These are phyloP conservation scores for Zoanthus solanderi DNA, from an alignment of 92 coral and sea anemone genomes.

Conservation along the genomic window DNA sequence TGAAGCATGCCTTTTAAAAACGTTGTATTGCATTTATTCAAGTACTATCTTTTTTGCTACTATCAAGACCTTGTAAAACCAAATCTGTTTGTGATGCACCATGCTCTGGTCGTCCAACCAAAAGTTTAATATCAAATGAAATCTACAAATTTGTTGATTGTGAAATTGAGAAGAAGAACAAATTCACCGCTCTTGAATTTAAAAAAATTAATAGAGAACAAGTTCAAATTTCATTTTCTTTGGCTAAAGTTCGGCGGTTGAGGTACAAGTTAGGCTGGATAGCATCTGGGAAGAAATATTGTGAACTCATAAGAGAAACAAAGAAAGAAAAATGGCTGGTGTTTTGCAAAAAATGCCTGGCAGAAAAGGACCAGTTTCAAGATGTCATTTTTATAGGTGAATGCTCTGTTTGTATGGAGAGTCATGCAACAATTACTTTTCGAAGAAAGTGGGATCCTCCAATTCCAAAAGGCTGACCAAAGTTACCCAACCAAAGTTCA, in stretches of 20 bases:
- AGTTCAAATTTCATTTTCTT: conserved; percentile 27
- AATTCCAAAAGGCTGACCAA: conserved; percentile 2
- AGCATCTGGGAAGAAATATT: conserved; percentile 54
- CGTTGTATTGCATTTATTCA: too few relatives aligned
- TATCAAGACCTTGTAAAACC: not conserved
- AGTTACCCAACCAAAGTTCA: too few relatives aligned
- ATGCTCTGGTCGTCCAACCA: conserved; percentile 27
- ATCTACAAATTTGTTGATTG: conserved; percentile 32
- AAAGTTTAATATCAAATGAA: not conserved
- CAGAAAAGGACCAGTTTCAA: not conserved
- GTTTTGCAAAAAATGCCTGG: conserved; percentile 26
- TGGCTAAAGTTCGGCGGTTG: conserved; percentile 22
- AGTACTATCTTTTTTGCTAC: too few relatives aligned
- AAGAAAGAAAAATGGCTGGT: conserved; percentile 34
- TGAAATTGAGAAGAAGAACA: conserved; percentile 47
- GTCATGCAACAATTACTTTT: conserved; percentile 33
- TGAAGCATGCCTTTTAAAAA: too few relatives aligned
- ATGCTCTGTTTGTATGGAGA: conserved; percentile 34
- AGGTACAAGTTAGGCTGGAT: conserved; percentile 53
- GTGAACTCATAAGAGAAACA: conserved; percentile 54
- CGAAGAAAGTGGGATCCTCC: conserved; percentile 50
- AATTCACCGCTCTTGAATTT: conserved; percentile 39
- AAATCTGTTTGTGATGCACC: conserved; percentile 9
- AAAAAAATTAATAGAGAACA: not conserved
- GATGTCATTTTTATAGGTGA: conserved; percentile 49